A percentile compares a stretch with the other conserved stretches of the same genome.
phyloP scores from a whole-genome alignment of 1,140 invertebrate species.

The Drosophila navojoa region DNA sequence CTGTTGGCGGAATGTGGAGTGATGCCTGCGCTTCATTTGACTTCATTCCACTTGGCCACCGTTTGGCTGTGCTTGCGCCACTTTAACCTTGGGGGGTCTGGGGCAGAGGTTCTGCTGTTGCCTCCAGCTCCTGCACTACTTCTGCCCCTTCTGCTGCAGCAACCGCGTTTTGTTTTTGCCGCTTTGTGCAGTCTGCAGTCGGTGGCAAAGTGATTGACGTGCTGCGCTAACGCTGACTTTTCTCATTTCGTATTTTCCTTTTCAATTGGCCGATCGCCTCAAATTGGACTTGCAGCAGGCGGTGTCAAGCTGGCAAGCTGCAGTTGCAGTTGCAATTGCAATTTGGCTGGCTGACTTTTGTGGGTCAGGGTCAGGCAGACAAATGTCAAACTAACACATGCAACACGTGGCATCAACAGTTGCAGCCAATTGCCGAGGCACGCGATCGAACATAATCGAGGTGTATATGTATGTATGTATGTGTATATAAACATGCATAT shows the following conservation, averaged over 20 bases:
- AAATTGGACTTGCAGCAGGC: constrained; percentile 38
- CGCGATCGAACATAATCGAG: neutral
- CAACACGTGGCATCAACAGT: constrained; percentile 22
- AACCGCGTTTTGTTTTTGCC: constrained; percentile 26
- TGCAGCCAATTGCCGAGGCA: neutral
- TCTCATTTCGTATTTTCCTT: constrained; percentile 38
- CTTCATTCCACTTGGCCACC: constrained; percentile 53
- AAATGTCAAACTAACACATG: constrained; percentile 67
- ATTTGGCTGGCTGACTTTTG: constrained; percentile 54
- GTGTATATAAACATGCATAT: constrained; percentile 34
- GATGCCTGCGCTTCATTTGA: constrained; percentile 59
- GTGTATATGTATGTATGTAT: neutral
- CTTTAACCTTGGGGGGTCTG: constrained; percentile 70
- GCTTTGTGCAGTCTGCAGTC: constrained; percentile 1
- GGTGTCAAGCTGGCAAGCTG: neutral
- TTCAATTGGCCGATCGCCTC: constrained; percentile 46
- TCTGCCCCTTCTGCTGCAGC: neutral
- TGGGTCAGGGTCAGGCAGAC: constrained; percentile 76
- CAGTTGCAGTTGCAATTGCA: constrained; percentile 48
- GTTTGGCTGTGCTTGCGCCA: constrained; percentile 61
- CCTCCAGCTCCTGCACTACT: neutral
- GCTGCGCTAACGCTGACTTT: constrained; percentile 42
- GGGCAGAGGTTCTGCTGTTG: neutral
- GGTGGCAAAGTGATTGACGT: constrained; percentile 66
- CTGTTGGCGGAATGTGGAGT: constrained; percentile 2